phyloP scores from a whole-genome alignment of 2,113 vertebrate genomes.

The Neolamprologus sp. region DNA sequence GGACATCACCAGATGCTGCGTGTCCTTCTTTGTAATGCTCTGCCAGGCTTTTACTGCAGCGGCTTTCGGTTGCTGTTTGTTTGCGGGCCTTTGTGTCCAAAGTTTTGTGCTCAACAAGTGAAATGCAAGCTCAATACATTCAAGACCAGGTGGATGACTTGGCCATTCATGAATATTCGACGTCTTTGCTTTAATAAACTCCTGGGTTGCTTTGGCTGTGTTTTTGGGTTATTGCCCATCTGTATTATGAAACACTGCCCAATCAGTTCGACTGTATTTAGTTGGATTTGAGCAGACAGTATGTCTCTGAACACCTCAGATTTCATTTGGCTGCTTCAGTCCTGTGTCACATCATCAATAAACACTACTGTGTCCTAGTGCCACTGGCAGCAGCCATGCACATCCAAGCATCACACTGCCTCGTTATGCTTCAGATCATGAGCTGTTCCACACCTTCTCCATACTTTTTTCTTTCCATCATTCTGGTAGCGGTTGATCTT shows the following conservation, averaged over 20 bases:
- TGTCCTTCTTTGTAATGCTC: background rate
- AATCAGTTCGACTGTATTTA: background rate
- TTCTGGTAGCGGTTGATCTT: no score
- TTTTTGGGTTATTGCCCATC: accelerated
- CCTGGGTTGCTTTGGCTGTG: background rate
- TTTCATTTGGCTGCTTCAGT: no score
- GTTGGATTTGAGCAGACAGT: background rate
- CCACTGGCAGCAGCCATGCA: no score
- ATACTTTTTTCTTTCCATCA: no score
- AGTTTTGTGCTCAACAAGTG: background rate
- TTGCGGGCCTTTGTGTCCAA: background rate
- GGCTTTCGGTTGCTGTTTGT: background rate
- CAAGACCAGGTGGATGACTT: background rate
- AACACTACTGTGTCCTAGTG: no score
- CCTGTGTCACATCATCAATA: no score
- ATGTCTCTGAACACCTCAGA: no score
- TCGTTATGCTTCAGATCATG: no score
- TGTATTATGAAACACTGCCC: background rate
- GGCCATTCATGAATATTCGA: background rate
- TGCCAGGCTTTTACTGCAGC: background rate
- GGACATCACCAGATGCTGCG: background rate
- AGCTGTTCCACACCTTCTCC: no score
- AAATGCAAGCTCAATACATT: background rate
- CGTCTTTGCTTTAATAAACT: background rate
- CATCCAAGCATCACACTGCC: no score